These are phyloP conservation scores for Platysternon megacephalum DNA, from an alignment of 2,113 vertebrate genomes.

Conservation along the genomic window DNA sequence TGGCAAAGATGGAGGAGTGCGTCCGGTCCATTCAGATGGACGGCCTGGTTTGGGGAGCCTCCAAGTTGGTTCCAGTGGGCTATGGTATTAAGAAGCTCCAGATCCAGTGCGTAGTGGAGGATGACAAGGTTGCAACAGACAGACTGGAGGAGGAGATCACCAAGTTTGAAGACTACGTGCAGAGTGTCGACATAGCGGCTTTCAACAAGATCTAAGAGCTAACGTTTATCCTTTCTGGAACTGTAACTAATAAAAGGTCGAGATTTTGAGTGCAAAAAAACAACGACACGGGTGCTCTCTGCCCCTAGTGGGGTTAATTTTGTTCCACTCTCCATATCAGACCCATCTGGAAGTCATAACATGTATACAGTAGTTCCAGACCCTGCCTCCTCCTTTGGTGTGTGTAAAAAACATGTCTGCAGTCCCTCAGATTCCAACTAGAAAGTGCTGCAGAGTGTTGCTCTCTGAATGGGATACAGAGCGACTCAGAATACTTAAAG, in stretches of 20 bases:
- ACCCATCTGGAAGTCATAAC: not conserved
- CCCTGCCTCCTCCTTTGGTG: not conserved
- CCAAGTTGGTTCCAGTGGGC: constrained; percentile 94
- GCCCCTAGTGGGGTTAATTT: not conserved
- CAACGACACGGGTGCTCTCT: not conserved
- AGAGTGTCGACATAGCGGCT: constrained; percentile 95
- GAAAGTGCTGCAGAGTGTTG: not conserved
- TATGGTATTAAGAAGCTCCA: constrained; percentile 97
- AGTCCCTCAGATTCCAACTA: not conserved
- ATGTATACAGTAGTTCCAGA: not conserved
- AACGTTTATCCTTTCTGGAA: not conserved
- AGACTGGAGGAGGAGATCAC: constrained; percentile 96
- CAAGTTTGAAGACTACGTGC: constrained; percentile 94
- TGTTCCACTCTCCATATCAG: not conserved
- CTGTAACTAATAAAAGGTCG: constrained; percentile 68
- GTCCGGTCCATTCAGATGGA: constrained; percentile 92
- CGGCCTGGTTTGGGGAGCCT: constrained; percentile 93
- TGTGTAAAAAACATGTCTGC: not conserved
- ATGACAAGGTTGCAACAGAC: constrained; percentile 95
- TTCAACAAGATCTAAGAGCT: constrained; percentile 97
- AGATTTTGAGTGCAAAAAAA: not conserved
- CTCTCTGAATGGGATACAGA: fast-evolving
- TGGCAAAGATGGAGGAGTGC: constrained; percentile 91
- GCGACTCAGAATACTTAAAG: not conserved
- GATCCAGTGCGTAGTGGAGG: constrained; percentile 96